These are phyloP conservation scores for Noctua comes DNA, from an alignment of 2,888 invertebrate species.

Conservation along the genomic window DNA sequence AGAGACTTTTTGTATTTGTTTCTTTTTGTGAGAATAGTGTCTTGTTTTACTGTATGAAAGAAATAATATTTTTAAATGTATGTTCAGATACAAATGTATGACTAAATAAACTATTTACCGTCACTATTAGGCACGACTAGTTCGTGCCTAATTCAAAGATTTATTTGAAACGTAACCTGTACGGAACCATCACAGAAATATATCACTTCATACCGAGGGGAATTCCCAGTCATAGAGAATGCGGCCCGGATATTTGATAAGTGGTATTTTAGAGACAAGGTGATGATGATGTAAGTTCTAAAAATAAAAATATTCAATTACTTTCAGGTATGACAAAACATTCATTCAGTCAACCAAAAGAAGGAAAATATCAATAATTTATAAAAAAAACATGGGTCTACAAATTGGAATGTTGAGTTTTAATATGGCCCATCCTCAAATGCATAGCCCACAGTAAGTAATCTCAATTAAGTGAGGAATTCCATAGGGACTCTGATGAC, in stretches of 20 bases:
- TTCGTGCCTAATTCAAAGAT: neutral
- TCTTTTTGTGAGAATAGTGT: neutral
- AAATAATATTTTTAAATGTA: neutral
- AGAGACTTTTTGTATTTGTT: too few species aligned
- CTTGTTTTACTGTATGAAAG: neutral
- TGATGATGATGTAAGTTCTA: neutral
- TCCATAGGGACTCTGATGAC: neutral
- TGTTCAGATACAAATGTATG: neutral
- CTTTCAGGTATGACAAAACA: neutral
- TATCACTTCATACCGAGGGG: neutral
- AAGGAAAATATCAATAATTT: neutral
- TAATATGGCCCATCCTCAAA: neutral
- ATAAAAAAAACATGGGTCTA: neutral
- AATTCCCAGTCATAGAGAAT: neutral
- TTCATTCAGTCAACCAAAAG: neutral
- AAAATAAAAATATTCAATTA: neutral
- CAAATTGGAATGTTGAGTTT: neutral
- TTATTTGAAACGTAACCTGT: neutral
- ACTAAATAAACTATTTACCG: neutral
- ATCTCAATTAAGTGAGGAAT: neutral
- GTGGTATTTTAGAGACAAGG: neutral
- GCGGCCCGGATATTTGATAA: neutral
- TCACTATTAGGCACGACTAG: neutral
- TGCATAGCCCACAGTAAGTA: neutral
- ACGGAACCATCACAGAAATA: neutral